Conservation (phyloP, 2,113 vertebrate genomes). For the Lota lota region DNA sequence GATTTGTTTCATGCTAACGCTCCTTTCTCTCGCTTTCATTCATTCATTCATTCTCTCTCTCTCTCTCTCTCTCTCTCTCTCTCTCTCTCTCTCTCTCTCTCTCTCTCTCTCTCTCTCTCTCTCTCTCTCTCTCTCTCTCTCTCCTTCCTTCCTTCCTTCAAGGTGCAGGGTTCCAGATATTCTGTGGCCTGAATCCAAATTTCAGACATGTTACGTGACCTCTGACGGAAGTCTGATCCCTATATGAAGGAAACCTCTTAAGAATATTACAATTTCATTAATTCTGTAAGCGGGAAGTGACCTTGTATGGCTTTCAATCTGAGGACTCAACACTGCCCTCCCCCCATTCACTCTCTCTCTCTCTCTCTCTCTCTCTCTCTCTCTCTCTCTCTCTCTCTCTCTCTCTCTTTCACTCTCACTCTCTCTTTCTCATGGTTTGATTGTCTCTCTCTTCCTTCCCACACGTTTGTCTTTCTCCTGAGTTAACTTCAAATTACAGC, state of each 20-base stretch:
- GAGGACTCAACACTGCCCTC: no score
- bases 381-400: background rate
- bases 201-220: slow-evolving; percentile 17
- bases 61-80: background rate
- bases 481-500: background rate
- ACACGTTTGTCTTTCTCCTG: background rate
- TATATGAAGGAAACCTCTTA: slow-evolving; percentile 22
- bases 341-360: background rate
- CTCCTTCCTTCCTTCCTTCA: background rate
- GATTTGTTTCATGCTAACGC: background rate
- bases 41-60: background rate
- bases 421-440: background rate
- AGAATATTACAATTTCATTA: slow-evolving; percentile 37
- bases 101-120: background rate
- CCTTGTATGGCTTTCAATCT: slow-evolving; percentile 4
- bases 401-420: background rate
- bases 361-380: background rate
- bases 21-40: background rate
- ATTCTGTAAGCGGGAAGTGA: slow-evolving; percentile 13
- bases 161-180: background rate
- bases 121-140: background rate
- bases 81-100: background rate
- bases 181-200: slow-evolving; percentile 6
- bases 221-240: slow-evolving; percentile 9
- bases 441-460: background rate